Conservation (phyloP, 2,113 vertebrate genomes). For the Peromyscus leucopus region DNA sequence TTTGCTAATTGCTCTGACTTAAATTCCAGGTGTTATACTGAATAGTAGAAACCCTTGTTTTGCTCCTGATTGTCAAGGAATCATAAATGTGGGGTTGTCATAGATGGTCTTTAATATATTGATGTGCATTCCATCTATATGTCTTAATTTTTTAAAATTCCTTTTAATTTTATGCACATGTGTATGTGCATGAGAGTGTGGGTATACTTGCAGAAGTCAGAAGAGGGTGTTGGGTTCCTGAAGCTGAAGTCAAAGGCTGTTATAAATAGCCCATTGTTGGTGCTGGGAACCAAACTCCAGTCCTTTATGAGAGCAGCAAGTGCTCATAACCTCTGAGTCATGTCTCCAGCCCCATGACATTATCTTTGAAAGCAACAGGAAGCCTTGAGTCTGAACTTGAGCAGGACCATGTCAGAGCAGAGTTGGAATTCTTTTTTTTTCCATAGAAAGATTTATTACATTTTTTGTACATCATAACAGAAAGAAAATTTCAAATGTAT, state of each 20-base stretch:
- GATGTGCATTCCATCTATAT: not conserved
- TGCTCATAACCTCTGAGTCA: not conserved
- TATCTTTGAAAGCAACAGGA: not conserved
- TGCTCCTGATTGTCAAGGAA: not conserved
- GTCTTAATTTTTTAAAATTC: not conserved
- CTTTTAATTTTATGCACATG: not conserved
- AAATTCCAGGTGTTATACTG: not conserved
- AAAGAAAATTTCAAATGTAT: too few relatives aligned
- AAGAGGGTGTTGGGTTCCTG: not conserved
- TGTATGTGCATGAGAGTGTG: not conserved
- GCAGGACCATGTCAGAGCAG: not conserved
- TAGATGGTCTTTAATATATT: not conserved
- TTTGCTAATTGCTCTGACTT: not conserved
- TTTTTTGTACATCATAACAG: too few relatives aligned
- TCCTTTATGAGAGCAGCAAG: not conserved
- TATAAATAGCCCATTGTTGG: not conserved
- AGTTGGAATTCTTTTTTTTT: too few relatives aligned
- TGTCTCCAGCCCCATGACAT: not conserved
- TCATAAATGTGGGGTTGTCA: not conserved
- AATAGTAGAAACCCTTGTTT: not conserved
- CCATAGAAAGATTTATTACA: too few relatives aligned
- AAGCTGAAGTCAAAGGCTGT: not conserved
- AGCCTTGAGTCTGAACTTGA: not conserved
- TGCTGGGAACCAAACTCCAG: not conserved
- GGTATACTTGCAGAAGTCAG: not conserved